phyloP scores from a whole-genome alignment of 2,797 vertebrate species.

The Helicolenus hilgendorfi region DNA sequence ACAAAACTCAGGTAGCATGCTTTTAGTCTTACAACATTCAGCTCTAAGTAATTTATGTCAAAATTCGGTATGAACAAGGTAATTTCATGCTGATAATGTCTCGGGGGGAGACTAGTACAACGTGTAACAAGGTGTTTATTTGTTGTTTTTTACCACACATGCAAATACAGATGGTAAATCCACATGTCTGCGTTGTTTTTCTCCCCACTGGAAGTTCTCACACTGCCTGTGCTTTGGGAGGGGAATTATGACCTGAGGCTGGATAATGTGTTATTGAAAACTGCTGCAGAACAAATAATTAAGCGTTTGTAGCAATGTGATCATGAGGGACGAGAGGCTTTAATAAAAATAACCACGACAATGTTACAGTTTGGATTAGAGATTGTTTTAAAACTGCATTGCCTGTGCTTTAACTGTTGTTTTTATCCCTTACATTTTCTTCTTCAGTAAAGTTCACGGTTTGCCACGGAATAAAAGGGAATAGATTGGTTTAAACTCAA shows the following conservation, averaged over 20 bases:
- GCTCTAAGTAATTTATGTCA: not conserved
- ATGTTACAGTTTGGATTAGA: not conserved
- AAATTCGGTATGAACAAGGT: not conserved
- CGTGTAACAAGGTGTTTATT: not conserved
- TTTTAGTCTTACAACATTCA: not conserved
- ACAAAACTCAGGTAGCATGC: not conserved
- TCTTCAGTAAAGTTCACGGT: not conserved
- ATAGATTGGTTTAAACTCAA: not conserved
- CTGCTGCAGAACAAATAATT: conserved; percentile 25
- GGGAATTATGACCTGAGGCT: conserved; percentile 11
- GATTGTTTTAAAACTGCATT: not conserved
- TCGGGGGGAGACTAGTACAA: not conserved
- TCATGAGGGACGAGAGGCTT: not conserved
- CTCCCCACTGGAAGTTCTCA: not conserved
- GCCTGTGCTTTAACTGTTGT: not conserved
- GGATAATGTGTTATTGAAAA: conserved; percentile 19
- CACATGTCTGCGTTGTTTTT: not conserved
- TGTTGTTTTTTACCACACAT: not conserved
- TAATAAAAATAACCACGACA: not conserved
- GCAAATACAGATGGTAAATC: not conserved
- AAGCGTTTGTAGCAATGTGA: not conserved
- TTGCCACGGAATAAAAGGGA: not conserved
- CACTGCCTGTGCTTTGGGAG: not conserved
- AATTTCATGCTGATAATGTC: not conserved
- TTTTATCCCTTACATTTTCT: not conserved